A percentile compares a stretch with the other conserved stretches of the same genome.
Evolutionary conservation across 2,888 invertebrate genomes (phyloP).

Genomic region (Gonocerus acuteangulatus): DNA sequence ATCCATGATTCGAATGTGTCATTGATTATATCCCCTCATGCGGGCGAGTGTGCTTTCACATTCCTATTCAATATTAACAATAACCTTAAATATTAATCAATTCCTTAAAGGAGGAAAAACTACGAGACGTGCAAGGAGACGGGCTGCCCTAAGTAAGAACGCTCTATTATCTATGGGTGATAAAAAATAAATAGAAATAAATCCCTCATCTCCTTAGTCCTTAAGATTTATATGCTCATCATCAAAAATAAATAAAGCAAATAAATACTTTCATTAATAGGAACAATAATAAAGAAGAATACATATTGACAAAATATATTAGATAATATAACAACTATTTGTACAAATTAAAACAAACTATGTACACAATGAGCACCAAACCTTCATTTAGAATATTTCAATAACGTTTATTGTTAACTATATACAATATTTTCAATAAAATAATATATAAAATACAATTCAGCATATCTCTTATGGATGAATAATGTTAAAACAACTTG

Average conservation of each 20-base stretch:
- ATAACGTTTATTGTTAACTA: neutral
- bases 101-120: no score
- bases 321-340: neutral
- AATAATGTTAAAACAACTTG: neutral
- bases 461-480: neutral
- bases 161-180: no score
- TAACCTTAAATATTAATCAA: no score
- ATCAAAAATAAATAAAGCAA: slow-evolving; percentile 15
- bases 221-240: no score
- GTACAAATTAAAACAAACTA: slow-evolving; percentile 21
- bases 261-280: slow-evolving; percentile 9
- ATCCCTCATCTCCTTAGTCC: no score
- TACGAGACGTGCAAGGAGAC: no score
- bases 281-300: slow-evolving; percentile 19
- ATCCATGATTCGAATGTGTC: no score
- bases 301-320: slow-evolving; percentile 15
- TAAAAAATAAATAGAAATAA: no score
- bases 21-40: no score
- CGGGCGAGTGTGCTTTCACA: no score
- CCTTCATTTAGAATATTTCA: slow-evolving; percentile 3
- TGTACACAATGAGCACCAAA: slow-evolving; percentile 18
- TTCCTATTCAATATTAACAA: no score
- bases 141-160: no score
- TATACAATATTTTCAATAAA: neutral
- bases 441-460: neutral